Conservation (phyloP, 1,140 invertebrate species). For the Lordiphosa mommai region DNA sequence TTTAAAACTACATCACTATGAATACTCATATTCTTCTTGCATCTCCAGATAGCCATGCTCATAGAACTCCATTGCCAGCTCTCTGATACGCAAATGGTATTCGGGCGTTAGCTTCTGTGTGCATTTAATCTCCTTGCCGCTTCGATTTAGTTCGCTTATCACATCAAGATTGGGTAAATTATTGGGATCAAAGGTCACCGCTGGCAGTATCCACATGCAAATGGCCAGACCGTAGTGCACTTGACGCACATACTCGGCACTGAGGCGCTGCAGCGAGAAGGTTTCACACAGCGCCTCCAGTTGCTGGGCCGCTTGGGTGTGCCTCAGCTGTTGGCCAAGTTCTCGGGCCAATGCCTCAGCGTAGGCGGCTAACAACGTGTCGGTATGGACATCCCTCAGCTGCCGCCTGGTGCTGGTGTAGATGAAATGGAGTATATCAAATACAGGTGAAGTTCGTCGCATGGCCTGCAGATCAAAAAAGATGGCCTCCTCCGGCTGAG, state of each 20-base stretch:
- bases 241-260: slow-evolving; percentile 60
- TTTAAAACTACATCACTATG: slow-evolving; percentile 25
- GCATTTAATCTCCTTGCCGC: slow-evolving; percentile 67
- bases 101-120: slow-evolving; percentile 68
- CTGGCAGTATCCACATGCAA: slow-evolving; percentile 77
- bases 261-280: slow-evolving; percentile 62
- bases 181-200: slow-evolving; percentile 71
- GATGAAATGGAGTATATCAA: slow-evolving; percentile 80
- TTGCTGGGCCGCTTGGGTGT: slow-evolving; percentile 33
- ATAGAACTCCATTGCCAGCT: slow-evolving; percentile 73
- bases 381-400: slow-evolving; percentile 61
- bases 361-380: slow-evolving; percentile 60
- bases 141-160: slow-evolving; percentile 62
- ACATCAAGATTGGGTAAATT: slow-evolving; percentile 75
- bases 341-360: slow-evolving; percentile 40
- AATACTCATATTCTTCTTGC: slow-evolving; percentile 10
- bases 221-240: slow-evolving; percentile 73
- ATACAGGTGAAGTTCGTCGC: slow-evolving; percentile 81
- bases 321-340: slow-evolving; percentile 43
- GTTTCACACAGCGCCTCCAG: slow-evolving; percentile 34
- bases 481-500: slow-evolving; percentile 66
- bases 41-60: slow-evolving; percentile 64
- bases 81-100: slow-evolving; percentile 68
- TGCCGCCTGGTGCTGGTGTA: slow-evolving; percentile 73
- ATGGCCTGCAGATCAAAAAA: slow-evolving; percentile 82